phyloP scores from a whole-genome alignment of 2,888 invertebrate genomes.

The Amphiduros pacificus region DNA sequence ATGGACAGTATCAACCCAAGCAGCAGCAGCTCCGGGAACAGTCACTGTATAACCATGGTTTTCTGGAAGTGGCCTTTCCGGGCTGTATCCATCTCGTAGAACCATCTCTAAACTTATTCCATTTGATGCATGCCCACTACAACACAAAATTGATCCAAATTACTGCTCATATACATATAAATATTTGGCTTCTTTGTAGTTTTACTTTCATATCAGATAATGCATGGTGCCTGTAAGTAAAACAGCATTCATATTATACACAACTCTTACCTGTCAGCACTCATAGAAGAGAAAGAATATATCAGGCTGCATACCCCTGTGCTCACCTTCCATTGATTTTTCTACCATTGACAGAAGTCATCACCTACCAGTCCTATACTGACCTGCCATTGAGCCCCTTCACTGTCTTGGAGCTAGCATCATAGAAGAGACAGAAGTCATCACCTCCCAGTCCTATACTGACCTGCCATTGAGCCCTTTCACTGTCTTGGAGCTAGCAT shows the following conservation, averaged over 20 bases:
- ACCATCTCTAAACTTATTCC: conserved; percentile 38
- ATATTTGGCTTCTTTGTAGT: no score
- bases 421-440: conserved; percentile 58
- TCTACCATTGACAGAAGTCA: no score
- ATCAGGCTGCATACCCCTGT: no score
- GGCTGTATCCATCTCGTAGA: conserved; percentile 36
- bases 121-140: conserved; percentile 49
- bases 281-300: no score
- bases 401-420: conserved; percentile 47
- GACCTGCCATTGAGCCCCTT: conserved; percentile 55
- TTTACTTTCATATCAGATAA: no score
- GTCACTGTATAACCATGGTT: conserved; percentile 52
- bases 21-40: conserved; percentile 56
- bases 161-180: no score
- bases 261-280: no score
- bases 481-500: conserved; percentile 47
- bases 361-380: no score
- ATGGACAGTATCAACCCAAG: conserved; percentile 50
- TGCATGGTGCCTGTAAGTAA: no score
- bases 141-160: neutral
- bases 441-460: conserved; percentile 60
- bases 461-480: conserved; percentile 55
- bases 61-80: conserved; percentile 17
- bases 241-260: no score
- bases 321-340: no score